Base-by-base conservation (phyloP, 1,140 invertebrate genomes). In the Lepidurus couesii region DNA sequence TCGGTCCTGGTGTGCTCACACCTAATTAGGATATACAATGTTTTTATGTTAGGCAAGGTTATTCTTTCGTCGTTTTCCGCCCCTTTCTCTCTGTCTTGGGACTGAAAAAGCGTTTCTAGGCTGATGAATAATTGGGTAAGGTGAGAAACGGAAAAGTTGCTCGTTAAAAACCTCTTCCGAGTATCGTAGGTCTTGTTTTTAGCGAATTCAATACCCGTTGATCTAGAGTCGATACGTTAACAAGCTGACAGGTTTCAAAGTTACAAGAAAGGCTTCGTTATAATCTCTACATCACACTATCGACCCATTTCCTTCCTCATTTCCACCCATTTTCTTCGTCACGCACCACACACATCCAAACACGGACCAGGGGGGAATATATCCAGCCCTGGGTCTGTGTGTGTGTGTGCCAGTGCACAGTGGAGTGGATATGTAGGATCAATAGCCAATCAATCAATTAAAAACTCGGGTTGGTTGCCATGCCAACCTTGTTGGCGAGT, bases 271-370 rank as follows among this genome's bases (percentile, higher is more conserved):
- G 53, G 53, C 13, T 65, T 65, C 53, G 53, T 65, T 13, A 65
- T 65, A 65, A 65, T 65, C 53, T 65, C 53, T 21, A 65, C 53
- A 65, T 65, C 53, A 65, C 53, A 65, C 53, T 65, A 65, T 65
- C 53, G 53, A 65, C 53, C 53, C 53, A 65, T 65, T 65, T 65
- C 53, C 53, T 65, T 65, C 53, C 53, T 65, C 53, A 65, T 65
- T 11, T 65, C 53, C n/a, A 65, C 53, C 21, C 53, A 65, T 65
- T 65, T 65, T 65, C 53, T 65, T 65, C 53, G 13, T 65, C 53
- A 21, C 53, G 21, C 53, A 21, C 53, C 16, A 9, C 21, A 7
- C 13, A 65, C 21, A 13, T 13, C 53, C 53, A 9, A 65, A 65
- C 53, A 65, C 53, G 53, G 16, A 65, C 53, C 10, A 16, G 10